phyloP scores from a whole-genome alignment of 2,888 invertebrate genomes.

The Andrena bucephala region DNA sequence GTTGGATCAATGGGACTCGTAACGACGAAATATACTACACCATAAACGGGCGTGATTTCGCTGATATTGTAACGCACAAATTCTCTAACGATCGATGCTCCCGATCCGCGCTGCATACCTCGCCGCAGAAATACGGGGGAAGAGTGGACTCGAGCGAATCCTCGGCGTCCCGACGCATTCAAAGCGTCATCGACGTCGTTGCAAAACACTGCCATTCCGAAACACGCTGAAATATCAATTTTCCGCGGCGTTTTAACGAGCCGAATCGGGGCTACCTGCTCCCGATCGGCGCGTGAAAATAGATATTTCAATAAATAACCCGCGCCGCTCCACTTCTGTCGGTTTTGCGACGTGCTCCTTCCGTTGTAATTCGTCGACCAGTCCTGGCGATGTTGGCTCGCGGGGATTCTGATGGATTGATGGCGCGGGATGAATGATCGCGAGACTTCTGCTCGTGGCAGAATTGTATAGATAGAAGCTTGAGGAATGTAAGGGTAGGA shows the following conservation, averaged over 20 bases:
- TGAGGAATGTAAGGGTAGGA: too few relatives aligned
- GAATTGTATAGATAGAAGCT: too few relatives aligned
- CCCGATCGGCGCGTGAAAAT: not conserved
- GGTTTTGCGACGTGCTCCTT: not conserved
- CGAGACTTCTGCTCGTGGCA: too few relatives aligned
- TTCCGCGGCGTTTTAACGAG: slow-evolving; percentile 9
- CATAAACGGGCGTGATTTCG: slow-evolving; percentile 26
- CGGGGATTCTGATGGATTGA: too few relatives aligned
- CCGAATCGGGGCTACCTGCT: not conserved
- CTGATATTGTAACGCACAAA: slow-evolving; percentile 32
- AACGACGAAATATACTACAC: slow-evolving; percentile 29
- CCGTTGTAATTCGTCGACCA: not conserved
- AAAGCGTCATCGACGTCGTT: slow-evolving; percentile 19
- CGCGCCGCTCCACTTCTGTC: not conserved
- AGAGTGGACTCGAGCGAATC: not conserved
- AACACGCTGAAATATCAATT: slow-evolving; percentile 11
- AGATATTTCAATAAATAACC: slow-evolving; percentile 14
- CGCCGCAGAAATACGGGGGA: not conserved
- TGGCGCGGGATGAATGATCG: too few relatives aligned
- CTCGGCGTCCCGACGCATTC: slow-evolving; percentile 8
- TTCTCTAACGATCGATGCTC: slow-evolving; percentile 15
- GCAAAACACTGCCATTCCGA: slow-evolving; percentile 18
- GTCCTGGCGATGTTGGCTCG: too few relatives aligned
- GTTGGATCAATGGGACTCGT: slow-evolving; percentile 15
- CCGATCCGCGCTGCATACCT: not conserved